Conservation (phyloP, 1,140 invertebrate genomes). For the Lordiphosa mommai region DNA sequence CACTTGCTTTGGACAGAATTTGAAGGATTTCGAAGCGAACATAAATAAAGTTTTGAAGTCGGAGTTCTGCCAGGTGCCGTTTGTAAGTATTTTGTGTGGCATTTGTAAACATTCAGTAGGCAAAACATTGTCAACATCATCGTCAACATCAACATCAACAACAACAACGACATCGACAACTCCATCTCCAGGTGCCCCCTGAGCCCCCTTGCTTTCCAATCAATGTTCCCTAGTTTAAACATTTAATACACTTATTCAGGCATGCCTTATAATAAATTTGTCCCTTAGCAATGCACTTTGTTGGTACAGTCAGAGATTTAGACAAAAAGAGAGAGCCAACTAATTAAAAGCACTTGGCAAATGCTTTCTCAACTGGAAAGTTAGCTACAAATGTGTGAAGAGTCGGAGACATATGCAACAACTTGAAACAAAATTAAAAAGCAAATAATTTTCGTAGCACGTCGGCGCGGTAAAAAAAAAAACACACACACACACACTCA, state of each 20-base stretch:
- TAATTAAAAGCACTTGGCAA: slow-evolving; percentile 74
- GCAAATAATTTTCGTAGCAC: slow-evolving; percentile 74
- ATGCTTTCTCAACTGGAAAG: slow-evolving; percentile 77
- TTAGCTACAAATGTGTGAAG: slow-evolving; percentile 60
- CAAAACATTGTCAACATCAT: too few species aligned
- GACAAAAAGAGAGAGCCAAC: slow-evolving; percentile 26
- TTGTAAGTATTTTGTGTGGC: too few species aligned
- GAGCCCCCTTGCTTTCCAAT: too few species aligned
- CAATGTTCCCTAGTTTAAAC: too few species aligned
- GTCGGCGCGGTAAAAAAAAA: slow-evolving; percentile 32
- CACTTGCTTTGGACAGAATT: too few species aligned
- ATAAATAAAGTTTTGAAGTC: too few species aligned
- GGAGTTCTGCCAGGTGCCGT: too few species aligned
- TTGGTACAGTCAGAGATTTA: slow-evolving; percentile 2
- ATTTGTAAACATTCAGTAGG: too few species aligned
- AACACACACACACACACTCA: slow-evolving; percentile 8
- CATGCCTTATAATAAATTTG: neutral
- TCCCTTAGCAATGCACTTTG: neutral
- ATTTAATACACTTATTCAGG: neutral
- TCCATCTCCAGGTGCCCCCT: too few species aligned
- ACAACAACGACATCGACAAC: too few species aligned
- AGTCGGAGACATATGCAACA: slow-evolving; percentile 65
- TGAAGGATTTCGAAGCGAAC: too few species aligned
- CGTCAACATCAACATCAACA: too few species aligned
- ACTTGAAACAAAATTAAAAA: slow-evolving; percentile 77